Base-by-base conservation (phyloP, 2,888 invertebrate genomes). In the Patella caerulea region DNA sequence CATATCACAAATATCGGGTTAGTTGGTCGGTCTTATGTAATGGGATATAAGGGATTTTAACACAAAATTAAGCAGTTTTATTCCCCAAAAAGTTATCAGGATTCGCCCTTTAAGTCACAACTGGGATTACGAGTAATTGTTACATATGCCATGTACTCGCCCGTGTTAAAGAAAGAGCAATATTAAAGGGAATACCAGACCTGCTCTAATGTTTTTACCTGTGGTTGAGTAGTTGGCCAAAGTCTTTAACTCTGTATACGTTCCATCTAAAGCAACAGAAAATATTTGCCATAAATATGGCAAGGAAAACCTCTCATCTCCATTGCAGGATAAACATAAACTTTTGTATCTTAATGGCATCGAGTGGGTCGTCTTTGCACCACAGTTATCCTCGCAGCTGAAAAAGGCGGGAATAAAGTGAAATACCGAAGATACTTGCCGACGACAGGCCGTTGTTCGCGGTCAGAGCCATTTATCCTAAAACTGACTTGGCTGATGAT, bases 321-420 rank as follows among this genome's bases (percentile, higher is more conserved):
- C 14, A 5, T 69, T 56, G 72, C 82, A 82, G 9, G 75, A 75
- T 7, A 55, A 24, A 65, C 82, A 82, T 3, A 72, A 55, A 34
- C 78, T 79, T 59, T 77, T 77, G 19, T 79, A n/a, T 45, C 78
- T 72, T 14, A 79, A 24, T 24, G 78, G 75, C 54, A 45, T 17
- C 9, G 71, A 56, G 14, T 74, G 29, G 45, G 74, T 76, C 11
- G 78, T 71, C 45, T 56, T 72, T 29, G 56, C 59, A 11, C 69
- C 59, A 73, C 81, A 81, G 75, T 82, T 82, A 54, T 77, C 70
- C 14, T 76, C 69, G 78, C 79, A 79, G 34, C 82, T 82, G 29
- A 12, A 78, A 69, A 54, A 45, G 7, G 4, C 4, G 45, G 45
- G 9, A 45, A 45, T 17, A 12, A 45, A 71, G 9, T 71, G 12